Base-by-base conservation (phyloP, 2,888 invertebrate genomes). In the Galerucella pusilla region DNA sequence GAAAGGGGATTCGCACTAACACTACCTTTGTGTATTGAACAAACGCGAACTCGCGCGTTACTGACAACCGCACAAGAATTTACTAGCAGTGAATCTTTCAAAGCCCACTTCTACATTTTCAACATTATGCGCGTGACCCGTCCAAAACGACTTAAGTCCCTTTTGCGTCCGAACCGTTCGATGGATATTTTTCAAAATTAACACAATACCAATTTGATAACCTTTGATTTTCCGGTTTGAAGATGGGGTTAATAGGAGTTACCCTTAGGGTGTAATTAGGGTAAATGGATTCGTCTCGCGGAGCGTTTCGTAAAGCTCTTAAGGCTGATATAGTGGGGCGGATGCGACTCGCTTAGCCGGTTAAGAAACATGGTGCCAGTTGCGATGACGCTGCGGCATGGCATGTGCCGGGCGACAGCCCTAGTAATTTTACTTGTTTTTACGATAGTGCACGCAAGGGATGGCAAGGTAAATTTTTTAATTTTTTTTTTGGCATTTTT, bases 301-400 rank as follows among this genome's bases (percentile, higher is more conserved):
- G 78, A 78, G 80, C 69, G 77, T 54, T 45, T 68, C 49, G 45
- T 52, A 54, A 75, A 70, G 79, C 82, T 14, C 14, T 85, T 82
- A 80, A 83, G 83, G 77, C 75, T 11, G 71, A 16, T 63, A 69
- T 77, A 80, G 85, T 82, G 86, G 85, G 85, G 84, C 82, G 79
- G 79, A 79, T 81, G 80, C 79, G 80, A 82, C 80, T 80, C 80
- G 84, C 78, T 81, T 82, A 83, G 75, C 80, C 79, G 78, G 81
- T 80, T 79, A 80, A 81, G 82, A 84, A 85, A 85, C 83, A 86
- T 86, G 86, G 85, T 83, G 80, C 84, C 86, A 87, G 87, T 87
- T 85, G 86, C 86, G 82, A 88, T 88, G 87, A 85, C 87, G 87
- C 87, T 85, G 86, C 87, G 87, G 85, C 84, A 84, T 85, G 86